Conservation (phyloP, 53 echinoderm and acorn worm genomes). For the Holothuria leucospilota region DNA sequence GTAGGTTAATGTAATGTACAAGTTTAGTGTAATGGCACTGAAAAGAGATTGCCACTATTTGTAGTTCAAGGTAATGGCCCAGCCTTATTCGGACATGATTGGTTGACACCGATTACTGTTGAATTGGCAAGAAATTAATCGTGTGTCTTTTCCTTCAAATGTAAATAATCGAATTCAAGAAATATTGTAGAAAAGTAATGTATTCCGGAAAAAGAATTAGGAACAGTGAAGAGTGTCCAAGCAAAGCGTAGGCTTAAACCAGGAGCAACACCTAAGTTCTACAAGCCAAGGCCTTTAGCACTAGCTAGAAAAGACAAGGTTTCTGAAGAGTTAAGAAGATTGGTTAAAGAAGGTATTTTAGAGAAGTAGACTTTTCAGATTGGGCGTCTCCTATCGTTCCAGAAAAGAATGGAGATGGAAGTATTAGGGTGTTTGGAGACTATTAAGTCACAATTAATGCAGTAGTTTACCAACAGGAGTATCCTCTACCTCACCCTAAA, state of each 20-base stretch:
- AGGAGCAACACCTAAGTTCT: not conserved
- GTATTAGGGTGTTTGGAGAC: not conserved
- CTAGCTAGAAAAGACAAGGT: not conserved
- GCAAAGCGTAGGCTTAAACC: slow-evolving; percentile 9
- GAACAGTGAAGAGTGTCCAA: not conserved
- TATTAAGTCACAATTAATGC: not conserved
- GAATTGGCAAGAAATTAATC: slow-evolving; percentile 23
- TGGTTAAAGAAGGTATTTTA: not conserved
- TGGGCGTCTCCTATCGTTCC: not conserved
- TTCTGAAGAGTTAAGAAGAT: not conserved
- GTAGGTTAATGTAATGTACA: too few species aligned
- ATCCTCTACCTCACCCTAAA: slow-evolving; percentile 12
- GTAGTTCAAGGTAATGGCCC: too few species aligned
- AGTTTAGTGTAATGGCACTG: too few species aligned
- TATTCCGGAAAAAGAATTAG: too few species aligned
- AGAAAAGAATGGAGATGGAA: not conserved
- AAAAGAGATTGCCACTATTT: too few species aligned
- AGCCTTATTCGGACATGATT: too few species aligned
- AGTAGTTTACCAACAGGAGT: not conserved
- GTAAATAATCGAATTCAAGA: not conserved
- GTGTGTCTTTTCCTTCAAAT: too few species aligned
- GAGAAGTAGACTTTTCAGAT: slow-evolving; percentile 8
- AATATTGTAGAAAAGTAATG: not conserved
- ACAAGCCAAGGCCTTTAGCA: not conserved
- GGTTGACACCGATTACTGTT: not conserved